phyloP scores from a whole-genome alignment of 2,888 invertebrate species.

The Drosophila nr. perissopoda region DNA sequence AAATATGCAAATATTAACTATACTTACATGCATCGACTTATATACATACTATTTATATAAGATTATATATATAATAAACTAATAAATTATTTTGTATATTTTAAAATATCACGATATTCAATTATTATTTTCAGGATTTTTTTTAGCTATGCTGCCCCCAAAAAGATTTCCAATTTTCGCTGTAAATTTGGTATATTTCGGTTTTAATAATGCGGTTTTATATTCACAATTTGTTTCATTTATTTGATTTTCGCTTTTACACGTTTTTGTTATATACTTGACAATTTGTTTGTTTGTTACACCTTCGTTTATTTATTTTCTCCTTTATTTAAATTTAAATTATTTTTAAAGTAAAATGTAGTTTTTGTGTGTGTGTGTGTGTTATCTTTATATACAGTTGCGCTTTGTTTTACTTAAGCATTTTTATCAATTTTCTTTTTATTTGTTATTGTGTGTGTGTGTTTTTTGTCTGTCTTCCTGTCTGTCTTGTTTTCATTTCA shows the following conservation, averaged over 20 bases:
- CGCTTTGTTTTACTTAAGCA: constrained; percentile 32
- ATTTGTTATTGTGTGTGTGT: constrained; percentile 1
- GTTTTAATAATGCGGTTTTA: background rate
- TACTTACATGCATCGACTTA: constrained; percentile 14
- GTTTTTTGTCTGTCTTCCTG: constrained; percentile 10
- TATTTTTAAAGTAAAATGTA: constrained; percentile 61
- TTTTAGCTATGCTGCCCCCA: background rate
- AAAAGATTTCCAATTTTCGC: background rate
- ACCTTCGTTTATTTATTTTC: constrained; percentile 44
- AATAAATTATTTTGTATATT: constrained; percentile 67
- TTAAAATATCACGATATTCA: background rate
- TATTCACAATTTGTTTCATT: constrained; percentile 66
- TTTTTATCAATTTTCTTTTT: constrained; percentile 6
- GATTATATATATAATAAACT: constrained; percentile 35
- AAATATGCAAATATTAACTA: constrained; percentile 42
- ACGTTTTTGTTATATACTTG: constrained; percentile 62
- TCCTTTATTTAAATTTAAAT: constrained; percentile 45
- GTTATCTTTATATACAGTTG: constrained; percentile 41
- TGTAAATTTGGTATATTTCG: background rate
- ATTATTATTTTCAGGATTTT: background rate
- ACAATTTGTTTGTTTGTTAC: constrained; percentile 57
- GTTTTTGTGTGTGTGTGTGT: constrained; percentile 15
- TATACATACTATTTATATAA: constrained; percentile 28
- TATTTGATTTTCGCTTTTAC: constrained; percentile 75
- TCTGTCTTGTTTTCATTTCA: constrained; percentile 19